Evolutionary conservation across 2,797 vertebrate genomes (phyloP).

Genomic region (Sandelia bainsii): DNA sequence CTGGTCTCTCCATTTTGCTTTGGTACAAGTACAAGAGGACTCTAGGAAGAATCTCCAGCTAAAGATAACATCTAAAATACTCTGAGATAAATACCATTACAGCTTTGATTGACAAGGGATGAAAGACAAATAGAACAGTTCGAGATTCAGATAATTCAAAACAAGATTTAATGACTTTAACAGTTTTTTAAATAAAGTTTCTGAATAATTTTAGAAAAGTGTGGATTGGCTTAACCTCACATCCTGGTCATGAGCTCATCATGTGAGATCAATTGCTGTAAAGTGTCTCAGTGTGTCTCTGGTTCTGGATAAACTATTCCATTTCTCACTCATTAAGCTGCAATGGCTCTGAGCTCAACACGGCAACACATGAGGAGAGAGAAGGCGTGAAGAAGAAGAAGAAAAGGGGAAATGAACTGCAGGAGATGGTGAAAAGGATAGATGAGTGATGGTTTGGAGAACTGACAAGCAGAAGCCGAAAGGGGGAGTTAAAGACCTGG

Average conservation of each 20-base stretch:
- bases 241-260: conserved; percentile 58
- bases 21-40: conserved; percentile 70
- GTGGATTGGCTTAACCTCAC: conserved; percentile 62
- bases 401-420: conserved; percentile 46
- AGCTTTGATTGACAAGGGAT: conserved; percentile 22
- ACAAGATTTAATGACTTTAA: conserved; percentile 2
- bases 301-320: conserved; percentile 67
- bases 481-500: conserved; percentile 48
- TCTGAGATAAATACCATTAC: conserved; percentile 23
- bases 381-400: conserved; percentile 36
- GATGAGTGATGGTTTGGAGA: conserved; percentile 69
- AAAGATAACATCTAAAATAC: conserved; percentile 59
- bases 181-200: neutral
- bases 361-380: conserved; percentile 50
- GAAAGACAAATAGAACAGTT: conserved; percentile 5
- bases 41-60: conserved; percentile 54
- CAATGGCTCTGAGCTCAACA: conserved; percentile 53
- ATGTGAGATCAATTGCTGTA: conserved; percentile 22
- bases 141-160: neutral
- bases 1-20: conserved; percentile 43
- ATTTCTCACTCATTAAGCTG: conserved; percentile 60
- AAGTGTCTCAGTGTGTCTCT: conserved; percentile 44
- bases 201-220: conserved; percentile 1
- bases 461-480: conserved; percentile 70
- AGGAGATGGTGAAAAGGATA: conserved; percentile 59